Evolutionary conservation across 2,797 vertebrate species (phyloP).

Genomic region (Champsocephalus esox): DNA sequence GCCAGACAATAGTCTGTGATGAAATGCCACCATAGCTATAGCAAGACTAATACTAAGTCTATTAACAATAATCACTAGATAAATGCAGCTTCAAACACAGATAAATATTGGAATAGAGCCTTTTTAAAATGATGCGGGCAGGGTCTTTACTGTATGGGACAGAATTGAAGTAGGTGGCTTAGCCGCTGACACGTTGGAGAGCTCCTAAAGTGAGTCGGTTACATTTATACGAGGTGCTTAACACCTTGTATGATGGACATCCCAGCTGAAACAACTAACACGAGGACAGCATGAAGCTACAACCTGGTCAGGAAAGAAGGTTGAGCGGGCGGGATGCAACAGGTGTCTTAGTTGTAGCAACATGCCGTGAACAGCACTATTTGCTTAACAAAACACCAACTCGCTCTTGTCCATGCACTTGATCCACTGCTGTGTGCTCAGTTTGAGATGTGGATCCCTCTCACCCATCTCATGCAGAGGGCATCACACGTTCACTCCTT

Average conservation of each 20-base stretch:
- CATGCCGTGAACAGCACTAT: constrained; percentile 27
- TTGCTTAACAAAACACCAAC: constrained; percentile 32
- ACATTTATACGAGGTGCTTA: constrained; percentile 74
- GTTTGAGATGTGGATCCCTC: background rate
- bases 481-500: constrained; percentile 1
- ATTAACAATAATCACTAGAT: constrained; percentile 58
- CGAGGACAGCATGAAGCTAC: constrained; percentile 23
- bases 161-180: constrained; percentile 65
- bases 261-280: constrained; percentile 73
- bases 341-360: constrained; percentile 56
- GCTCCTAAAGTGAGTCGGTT: constrained; percentile 66
- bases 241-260: constrained; percentile 59
- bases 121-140: constrained; percentile 30
- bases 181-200: constrained; percentile 40
- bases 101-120: constrained; percentile 55
- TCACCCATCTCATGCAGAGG: constrained; percentile 1
- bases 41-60: constrained; percentile 63
- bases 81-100: constrained; percentile 65
- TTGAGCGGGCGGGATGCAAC: constrained; percentile 24
- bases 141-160: constrained; percentile 62
- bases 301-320: constrained; percentile 31
- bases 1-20: constrained; percentile 50
- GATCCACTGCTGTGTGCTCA: background rate
- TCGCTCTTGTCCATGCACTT: constrained; percentile 7
- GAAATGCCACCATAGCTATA: constrained; percentile 42